Evolutionary conservation across 2,113 vertebrate genomes (phyloP).

Genomic region (Gobio gobio): DNA sequence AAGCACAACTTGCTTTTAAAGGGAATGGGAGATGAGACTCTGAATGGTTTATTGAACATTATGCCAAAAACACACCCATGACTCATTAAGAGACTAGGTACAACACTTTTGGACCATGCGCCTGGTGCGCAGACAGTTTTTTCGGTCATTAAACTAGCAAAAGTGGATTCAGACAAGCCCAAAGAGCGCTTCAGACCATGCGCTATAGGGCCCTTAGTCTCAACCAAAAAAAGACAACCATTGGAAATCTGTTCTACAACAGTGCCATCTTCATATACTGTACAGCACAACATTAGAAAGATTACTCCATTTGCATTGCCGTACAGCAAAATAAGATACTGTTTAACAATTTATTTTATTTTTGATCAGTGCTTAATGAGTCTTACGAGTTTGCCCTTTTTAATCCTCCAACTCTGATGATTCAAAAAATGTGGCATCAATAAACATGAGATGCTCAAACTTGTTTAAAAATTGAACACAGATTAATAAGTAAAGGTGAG

Average conservation of each 20-base stretch:
- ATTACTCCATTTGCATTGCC: not conserved
- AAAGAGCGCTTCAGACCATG: too few relatives aligned
- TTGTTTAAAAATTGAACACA: conserved; percentile 52
- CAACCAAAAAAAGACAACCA: not conserved
- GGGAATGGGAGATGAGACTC: too few relatives aligned
- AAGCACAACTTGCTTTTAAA: too few relatives aligned
- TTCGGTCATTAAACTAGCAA: too few relatives aligned
- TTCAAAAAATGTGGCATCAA: conserved; percentile 45
- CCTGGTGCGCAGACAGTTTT: too few relatives aligned
- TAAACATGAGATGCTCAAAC: conserved; percentile 61
- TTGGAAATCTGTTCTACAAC: not conserved
- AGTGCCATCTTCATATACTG: not conserved
- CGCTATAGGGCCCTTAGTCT: not conserved
- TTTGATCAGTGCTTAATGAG: conserved; percentile 17
- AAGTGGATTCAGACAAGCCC: too few relatives aligned
- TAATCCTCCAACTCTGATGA: conserved; percentile 44
- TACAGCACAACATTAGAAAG: not conserved
- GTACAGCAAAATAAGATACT: not conserved
- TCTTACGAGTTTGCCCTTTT: conserved; percentile 21
- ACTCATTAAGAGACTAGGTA: too few relatives aligned
- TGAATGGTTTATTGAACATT: too few relatives aligned
- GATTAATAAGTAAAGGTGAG: conserved; percentile 62
- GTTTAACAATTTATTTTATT: not conserved
- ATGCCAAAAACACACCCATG: too few relatives aligned
- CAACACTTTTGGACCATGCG: too few relatives aligned